Conservation (phyloP, 1,140 invertebrate genomes). For the Potamilus streckersoni region DNA sequence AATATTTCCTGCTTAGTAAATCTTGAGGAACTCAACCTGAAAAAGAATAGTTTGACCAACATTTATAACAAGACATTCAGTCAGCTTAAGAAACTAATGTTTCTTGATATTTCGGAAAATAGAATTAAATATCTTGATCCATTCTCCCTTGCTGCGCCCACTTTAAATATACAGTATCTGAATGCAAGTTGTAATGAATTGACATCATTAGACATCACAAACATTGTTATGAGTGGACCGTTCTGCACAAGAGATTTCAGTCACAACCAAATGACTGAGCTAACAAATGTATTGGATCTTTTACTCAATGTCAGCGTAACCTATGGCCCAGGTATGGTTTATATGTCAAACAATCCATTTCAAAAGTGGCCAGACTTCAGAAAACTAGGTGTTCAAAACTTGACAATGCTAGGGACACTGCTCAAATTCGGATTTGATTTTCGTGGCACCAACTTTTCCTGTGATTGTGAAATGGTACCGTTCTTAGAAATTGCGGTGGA, state of each 20-base stretch:
- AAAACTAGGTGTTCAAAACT: conserved; percentile 7
- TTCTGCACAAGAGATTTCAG: conserved; percentile 14
- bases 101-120: conserved; percentile 6
- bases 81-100: conserved; percentile 2
- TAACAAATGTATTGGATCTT: conserved; percentile 3
- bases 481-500: conserved; percentile 6
- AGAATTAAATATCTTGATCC: conserved; percentile 16
- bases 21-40: too few species aligned
- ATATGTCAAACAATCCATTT: conserved; percentile 7
- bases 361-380: conserved; percentile 11
- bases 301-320: background rate
- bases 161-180: conserved; percentile 1
- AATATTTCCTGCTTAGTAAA: too few species aligned
- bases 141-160: background rate
- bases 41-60: too few species aligned
- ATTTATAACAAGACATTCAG: conserved; percentile 15
- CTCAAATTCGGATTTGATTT: conserved; percentile 17
- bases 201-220: conserved; percentile 15
- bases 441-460: conserved; percentile 2
- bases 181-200: conserved; percentile 15
- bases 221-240: conserved; percentile 1
- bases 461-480: conserved; percentile 21
- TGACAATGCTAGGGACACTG: conserved; percentile 11
- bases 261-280: conserved; percentile 6
- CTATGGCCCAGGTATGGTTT: conserved; percentile 23